Conservation (phyloP, 2,888 invertebrate species). For the Ctena decussata region DNA sequence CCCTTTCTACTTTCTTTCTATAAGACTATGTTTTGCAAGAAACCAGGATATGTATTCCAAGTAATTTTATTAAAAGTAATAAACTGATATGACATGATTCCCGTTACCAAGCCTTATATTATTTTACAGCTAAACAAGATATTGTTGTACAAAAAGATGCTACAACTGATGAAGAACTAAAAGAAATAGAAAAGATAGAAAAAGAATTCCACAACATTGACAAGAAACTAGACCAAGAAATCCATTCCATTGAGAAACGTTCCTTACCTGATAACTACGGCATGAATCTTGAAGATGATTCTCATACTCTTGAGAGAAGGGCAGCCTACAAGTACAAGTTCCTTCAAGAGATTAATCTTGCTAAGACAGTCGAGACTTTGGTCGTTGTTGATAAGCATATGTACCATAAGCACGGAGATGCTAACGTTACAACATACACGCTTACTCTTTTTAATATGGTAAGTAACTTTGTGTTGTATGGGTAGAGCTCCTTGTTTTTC, state of each 20-base stretch:
- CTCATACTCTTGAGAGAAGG: constrained; percentile 52
- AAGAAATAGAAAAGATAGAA: constrained; percentile 40
- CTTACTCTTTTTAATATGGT: constrained; percentile 85
- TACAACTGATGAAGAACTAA: constrained; percentile 12
- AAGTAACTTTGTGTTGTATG: no score
- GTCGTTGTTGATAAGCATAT: constrained; percentile 84
- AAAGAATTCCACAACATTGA: constrained; percentile 38
- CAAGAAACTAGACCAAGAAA: background rate
- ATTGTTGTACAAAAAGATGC: constrained; percentile 36
- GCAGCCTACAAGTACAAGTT: constrained; percentile 61
- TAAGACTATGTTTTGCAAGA: no score
- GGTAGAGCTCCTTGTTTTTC: no score
- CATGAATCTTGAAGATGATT: constrained; percentile 31
- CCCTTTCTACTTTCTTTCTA: no score
- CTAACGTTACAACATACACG: constrained; percentile 84
- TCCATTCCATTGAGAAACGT: constrained; percentile 3
- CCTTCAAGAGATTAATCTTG: constrained; percentile 44
- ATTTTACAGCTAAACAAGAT: constrained; percentile 49
- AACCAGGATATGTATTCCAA: no score
- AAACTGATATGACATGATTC: no score
- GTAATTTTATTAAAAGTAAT: no score
- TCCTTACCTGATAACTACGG: constrained; percentile 31
- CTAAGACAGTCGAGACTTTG: constrained; percentile 81
- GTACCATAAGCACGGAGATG: constrained; percentile 81
- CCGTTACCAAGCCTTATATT: no score